A percentile compares a stretch with the other conserved stretches of the same genome.
phyloP scores from a whole-genome alignment of 2,888 invertebrate species.

The Schizotus pectinicornis region DNA sequence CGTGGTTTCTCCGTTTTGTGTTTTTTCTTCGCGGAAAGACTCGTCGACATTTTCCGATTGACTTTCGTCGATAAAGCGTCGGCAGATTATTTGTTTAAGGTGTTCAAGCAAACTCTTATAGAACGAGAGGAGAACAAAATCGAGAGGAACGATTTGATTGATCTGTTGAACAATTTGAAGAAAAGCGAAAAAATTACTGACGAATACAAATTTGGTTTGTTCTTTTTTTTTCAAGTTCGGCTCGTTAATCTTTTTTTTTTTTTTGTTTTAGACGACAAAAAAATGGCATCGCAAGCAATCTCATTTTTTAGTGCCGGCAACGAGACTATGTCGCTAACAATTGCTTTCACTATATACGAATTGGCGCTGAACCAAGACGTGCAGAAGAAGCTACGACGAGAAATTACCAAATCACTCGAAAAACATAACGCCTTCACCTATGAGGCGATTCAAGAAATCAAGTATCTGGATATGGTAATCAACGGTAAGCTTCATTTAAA shows the following conservation, averaged over 20 bases:
- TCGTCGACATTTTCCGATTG: constrained; percentile 41
- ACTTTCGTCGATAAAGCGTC: constrained; percentile 42
- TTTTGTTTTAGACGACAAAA: constrained; percentile 34
- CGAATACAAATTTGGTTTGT: constrained; percentile 38
- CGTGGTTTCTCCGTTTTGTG: constrained; percentile 34
- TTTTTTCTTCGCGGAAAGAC: constrained; percentile 36
- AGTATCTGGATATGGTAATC: constrained; percentile 23
- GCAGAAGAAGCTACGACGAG: constrained; percentile 10
- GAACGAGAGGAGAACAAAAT: constrained; percentile 34
- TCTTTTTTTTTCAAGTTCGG: neutral
- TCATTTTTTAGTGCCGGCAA: constrained; percentile 25
- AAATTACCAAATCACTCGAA: constrained; percentile 11
- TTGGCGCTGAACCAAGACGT: constrained; percentile 10
- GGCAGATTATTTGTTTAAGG: constrained; percentile 41
- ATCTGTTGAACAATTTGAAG: constrained; percentile 63
- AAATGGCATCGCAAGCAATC: constrained; percentile 25
- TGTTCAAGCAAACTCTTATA: constrained; percentile 45
- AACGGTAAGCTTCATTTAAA: constrained; percentile 9
- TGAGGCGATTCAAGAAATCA: constrained; percentile 15
- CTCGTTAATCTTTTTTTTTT: too few species aligned
- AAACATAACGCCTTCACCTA: constrained; percentile 13
- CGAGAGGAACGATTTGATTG: constrained; percentile 63
- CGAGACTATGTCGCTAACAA: constrained; percentile 14
- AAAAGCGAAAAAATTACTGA: constrained; percentile 34
- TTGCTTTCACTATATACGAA: constrained; percentile 16